phyloP scores from a whole-genome alignment of 2,888 invertebrate genomes.

The Epirrhoe tristata region DNA sequence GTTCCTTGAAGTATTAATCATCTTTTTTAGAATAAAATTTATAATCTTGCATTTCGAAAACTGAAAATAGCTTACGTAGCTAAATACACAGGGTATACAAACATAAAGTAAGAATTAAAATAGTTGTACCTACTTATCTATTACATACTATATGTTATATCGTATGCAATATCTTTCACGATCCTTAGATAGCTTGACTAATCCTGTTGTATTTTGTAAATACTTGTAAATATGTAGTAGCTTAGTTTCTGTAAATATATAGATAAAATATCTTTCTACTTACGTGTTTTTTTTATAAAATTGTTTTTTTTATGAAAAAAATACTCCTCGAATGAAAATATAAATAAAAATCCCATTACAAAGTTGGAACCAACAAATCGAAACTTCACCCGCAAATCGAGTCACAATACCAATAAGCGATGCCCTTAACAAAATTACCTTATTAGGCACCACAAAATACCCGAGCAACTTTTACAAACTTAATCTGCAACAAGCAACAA shows the following conservation, averaged over 20 bases:
- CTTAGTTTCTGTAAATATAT: no score
- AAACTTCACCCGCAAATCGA: slow-evolving; percentile 38
- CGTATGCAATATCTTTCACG: no score
- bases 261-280: no score
- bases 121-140: no score
- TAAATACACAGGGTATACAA: no score
- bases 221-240: no score
- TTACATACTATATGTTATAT: no score
- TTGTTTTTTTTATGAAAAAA: no score
- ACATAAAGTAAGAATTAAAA: no score
- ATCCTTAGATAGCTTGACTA: no score
- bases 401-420: slow-evolving; percentile 52
- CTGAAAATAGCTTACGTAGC: not conserved
- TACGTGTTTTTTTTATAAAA: no score
- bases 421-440: slow-evolving; percentile 57
- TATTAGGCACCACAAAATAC: slow-evolving; percentile 66
- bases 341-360: not conserved
- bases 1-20: slow-evolving; percentile 31
- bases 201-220: no score
- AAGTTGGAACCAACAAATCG: slow-evolving; percentile 24
- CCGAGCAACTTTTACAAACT: slow-evolving; percentile 76
- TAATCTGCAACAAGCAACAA: slow-evolving; percentile 75
- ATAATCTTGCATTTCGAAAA: not conserved
- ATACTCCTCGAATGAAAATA: not conserved
- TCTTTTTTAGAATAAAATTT: slow-evolving; percentile 1